phyloP scores from a whole-genome alignment of 2,888 invertebrate genomes.

The Tortricodes alternella region DNA sequence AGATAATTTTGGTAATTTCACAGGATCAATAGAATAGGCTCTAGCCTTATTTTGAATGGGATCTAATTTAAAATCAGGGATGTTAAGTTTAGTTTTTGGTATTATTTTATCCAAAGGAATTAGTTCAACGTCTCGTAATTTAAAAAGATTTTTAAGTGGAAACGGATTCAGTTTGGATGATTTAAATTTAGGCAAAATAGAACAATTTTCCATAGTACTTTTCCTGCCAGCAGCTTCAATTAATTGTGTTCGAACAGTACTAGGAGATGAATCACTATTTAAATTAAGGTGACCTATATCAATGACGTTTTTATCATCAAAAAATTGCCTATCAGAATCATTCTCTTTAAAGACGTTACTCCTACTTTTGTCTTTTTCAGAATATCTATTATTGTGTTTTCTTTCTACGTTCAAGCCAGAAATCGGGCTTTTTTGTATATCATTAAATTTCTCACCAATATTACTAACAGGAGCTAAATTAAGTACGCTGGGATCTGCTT shows the following conservation, averaged over 20 bases:
- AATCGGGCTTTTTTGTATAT: neutral
- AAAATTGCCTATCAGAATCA: neutral
- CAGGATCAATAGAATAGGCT: neutral
- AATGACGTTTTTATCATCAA: neutral
- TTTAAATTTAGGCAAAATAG: slow-evolving; percentile 19
- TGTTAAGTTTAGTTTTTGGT: slow-evolving; percentile 17
- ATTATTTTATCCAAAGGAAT: slow-evolving; percentile 35
- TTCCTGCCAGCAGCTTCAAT: neutral
- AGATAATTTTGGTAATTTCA: neutral
- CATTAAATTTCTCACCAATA: neutral
- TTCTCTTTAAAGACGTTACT: neutral
- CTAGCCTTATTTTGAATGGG: neutral
- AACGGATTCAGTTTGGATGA: slow-evolving; percentile 34
- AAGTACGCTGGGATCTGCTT: slow-evolving; percentile 32
- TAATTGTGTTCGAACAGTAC: slow-evolving; percentile 33
- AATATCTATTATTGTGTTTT: neutral
- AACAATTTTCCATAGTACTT: neutral
- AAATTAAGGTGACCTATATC: slow-evolving; percentile 1
- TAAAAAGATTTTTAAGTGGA: slow-evolving; percentile 48
- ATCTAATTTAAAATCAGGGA: slow-evolving; percentile 26
- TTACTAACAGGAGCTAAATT: slow-evolving; percentile 10
- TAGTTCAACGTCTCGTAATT: slow-evolving; percentile 55
- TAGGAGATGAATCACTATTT: slow-evolving; percentile 37
- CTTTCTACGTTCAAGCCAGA: neutral
- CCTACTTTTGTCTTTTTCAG: slow-evolving; percentile 11